Conservation (phyloP, 2,113 vertebrate species). For the Enhydra lutris region DNA sequence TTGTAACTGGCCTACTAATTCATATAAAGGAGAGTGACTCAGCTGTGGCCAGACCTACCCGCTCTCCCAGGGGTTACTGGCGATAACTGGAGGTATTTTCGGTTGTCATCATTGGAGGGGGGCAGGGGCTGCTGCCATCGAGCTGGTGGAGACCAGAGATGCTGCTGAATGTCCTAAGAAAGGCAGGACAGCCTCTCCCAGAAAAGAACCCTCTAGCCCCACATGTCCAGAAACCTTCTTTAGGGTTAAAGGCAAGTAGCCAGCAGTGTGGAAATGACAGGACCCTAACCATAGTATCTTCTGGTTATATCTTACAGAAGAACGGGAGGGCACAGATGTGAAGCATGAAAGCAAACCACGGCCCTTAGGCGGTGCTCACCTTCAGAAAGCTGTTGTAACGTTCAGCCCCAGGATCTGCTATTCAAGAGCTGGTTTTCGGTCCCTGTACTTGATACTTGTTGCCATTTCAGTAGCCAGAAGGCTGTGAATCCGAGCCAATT, state of each 20-base stretch:
- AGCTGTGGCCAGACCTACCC: not conserved
- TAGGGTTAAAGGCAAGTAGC: not conserved
- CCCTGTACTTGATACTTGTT: not conserved
- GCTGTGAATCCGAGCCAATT: not conserved
- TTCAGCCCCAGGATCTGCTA: too few relatives aligned
- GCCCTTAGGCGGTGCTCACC: not conserved
- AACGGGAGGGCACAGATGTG: not conserved
- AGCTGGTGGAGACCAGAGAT: not conserved
- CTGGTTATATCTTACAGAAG: not conserved
- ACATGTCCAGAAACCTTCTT: not conserved
- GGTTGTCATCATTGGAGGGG: not conserved
- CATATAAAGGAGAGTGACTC: slow-evolving; percentile 26
- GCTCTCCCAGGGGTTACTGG: not conserved
- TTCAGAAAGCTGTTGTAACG: not conserved
- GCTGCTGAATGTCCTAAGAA: not conserved
- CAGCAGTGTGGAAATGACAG: not conserved
- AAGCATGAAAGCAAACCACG: not conserved
- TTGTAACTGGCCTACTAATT: slow-evolving; percentile 20
- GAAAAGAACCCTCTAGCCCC: not conserved
- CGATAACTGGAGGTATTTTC: not conserved
- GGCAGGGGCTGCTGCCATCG: not conserved
- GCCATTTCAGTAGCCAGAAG: not conserved
- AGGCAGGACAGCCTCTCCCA: not conserved
- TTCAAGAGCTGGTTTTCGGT: not conserved
- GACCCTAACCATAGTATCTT: not conserved